These are phyloP conservation scores for Aphidius colemani DNA, from an alignment of 2,888 invertebrate species.

Conservation along the genomic window DNA sequence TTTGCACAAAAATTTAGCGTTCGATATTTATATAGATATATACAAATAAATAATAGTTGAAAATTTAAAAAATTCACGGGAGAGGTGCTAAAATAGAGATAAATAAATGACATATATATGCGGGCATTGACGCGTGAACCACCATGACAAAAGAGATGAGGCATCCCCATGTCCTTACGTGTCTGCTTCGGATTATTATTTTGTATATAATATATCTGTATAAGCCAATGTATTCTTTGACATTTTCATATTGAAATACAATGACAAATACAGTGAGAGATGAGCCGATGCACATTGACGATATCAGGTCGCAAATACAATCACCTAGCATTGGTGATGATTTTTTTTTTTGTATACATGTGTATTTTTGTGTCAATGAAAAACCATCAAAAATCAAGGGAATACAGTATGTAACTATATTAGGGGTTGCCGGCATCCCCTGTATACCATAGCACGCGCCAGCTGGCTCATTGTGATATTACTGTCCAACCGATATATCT, in stretches of 20 bases:
- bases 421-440: conserved; percentile 56
- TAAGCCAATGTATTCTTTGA: conserved; percentile 5
- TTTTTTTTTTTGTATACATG: conserved; percentile 19
- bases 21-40: no score
- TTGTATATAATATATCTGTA: conserved; percentile 12
- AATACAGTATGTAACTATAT: conserved; percentile 55
- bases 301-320: no score
- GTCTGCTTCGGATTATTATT: conserved; percentile 11
- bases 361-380: conserved; percentile 11
- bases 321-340: conserved; percentile 8
- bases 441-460: conserved; percentile 54
- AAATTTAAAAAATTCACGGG: neutral
- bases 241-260: no score
- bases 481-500: conserved; percentile 52
- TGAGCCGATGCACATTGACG: neutral
- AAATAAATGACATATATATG: conserved; percentile 42
- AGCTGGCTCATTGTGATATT: conserved; percentile 61
- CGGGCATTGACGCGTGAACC: conserved; percentile 60
- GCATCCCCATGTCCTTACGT: conserved; percentile 45
- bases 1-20: no score
- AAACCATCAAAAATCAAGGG: conserved; percentile 25
- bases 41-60: no score
- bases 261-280: conserved; percentile 26
- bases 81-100: conserved; percentile 1
- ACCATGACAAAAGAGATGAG: conserved; percentile 59